A percentile compares a stretch with the other conserved stretches of the same genome.
Conservation (phyloP, 2,797 vertebrate species). For the Cetoscarus ocellatus region DNA sequence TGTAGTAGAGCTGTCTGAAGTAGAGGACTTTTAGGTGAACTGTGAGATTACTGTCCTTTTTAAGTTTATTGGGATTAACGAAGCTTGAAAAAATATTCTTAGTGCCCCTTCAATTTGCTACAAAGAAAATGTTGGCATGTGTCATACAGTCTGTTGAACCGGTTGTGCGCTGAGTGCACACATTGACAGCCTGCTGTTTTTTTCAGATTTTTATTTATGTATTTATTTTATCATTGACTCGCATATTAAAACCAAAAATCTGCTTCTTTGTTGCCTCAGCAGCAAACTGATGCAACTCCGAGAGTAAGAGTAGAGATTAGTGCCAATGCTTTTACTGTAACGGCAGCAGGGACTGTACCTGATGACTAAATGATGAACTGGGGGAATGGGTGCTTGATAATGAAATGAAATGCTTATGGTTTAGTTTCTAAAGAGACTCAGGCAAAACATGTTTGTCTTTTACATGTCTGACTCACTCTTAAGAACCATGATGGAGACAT, state of each 20-base stretch:
- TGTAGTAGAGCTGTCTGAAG: constrained; percentile 3
- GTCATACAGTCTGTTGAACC: neutral
- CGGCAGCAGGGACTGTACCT: constrained; percentile 13
- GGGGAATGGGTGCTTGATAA: neutral
- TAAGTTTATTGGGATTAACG: neutral
- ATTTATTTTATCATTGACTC: constrained; percentile 28
- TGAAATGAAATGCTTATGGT: neutral
- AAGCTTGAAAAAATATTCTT: neutral
- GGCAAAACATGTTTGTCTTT: neutral
- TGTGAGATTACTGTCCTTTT: neutral
- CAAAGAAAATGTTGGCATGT: neutral
- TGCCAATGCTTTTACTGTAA: constrained; percentile 7
- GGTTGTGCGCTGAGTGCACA: neutral
- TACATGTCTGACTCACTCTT: neutral
- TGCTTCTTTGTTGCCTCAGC: constrained; percentile 26
- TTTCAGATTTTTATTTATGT: neutral
- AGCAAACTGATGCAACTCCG: constrained; percentile 45
- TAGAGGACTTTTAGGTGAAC: neutral
- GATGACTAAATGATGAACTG: constrained; percentile 24
- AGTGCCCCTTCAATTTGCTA: neutral
- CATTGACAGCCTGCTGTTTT: constrained; percentile 5
- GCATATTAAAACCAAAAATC: constrained; percentile 11
- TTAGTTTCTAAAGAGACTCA: neutral
- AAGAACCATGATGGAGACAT: too few species aligned
- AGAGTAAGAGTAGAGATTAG: constrained; percentile 34